Base-by-base conservation (phyloP, 2,113 vertebrate species). In the Collichthys lucidus region DNA sequence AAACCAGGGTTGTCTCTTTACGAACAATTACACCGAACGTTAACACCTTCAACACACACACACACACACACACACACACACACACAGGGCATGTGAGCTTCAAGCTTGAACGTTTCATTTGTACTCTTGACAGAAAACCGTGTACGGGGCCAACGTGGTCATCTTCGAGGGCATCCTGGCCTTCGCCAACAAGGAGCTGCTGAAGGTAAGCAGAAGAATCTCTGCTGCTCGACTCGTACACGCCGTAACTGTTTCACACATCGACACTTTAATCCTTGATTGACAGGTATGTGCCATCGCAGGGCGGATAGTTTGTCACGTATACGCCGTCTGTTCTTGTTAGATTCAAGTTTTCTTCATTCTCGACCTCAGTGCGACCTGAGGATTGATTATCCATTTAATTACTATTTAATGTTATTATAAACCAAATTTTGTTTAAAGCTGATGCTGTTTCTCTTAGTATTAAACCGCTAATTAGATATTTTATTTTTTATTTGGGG, bases 131-230 rank as follows among this genome's bases (percentile, higher is more conserved):
- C 93, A 98, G 97, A 98, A 98, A 96, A 98, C 95, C 0, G 92
- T 98, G 35, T 98, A 98, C 0, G 97, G 97, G 3, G 97, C 96
- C 82, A 98, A 98, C 0, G 97, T 98, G 4, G 96, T 98, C 11
- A 96, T 98, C 81, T 97, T 98, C 0, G 97, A 98, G 74, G 97
- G 97, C 22, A 98, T 98, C 55, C 89, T 98, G 88, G 94, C 97
- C 0, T 98, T 97, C 20, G 96, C 97, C 15, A 98, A 98, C 94
- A 98, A 98, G 90, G 97, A 98, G 85, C 88, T 98, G 68, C 91
- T 98, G 52, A 97, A 98, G 96, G 97, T 97, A 92, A 86, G 70
- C 0, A 86, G 70, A 72, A 72, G 3, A 6, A n/a, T 26, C 14
- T 19, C 22, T 20, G 60, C n/a, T n/a, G 3, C 4, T 42, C 55